Conservation (phyloP, 2,888 invertebrate species). For the Dichetophora obliterata region DNA sequence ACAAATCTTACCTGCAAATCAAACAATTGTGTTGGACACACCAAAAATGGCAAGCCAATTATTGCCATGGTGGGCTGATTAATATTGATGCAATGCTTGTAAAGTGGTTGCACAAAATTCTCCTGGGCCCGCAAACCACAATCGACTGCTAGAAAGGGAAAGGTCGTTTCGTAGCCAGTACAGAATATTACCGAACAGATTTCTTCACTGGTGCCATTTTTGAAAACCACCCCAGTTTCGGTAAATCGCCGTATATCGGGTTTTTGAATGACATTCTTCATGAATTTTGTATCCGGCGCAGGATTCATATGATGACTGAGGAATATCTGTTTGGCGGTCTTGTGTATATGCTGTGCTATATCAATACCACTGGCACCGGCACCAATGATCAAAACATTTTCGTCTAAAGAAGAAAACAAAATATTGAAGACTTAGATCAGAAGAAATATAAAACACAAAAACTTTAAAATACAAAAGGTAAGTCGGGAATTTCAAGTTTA, state of each 20-base stretch:
- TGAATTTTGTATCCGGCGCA: slow-evolving; percentile 73
- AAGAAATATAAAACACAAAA: too few species aligned
- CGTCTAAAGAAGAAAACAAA: slow-evolving; percentile 67
- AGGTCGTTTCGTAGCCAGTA: slow-evolving; percentile 83
- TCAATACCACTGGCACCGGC: slow-evolving; percentile 90
- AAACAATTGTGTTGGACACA: slow-evolving; percentile 86
- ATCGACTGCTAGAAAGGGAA: slow-evolving; percentile 79
- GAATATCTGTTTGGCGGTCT: slow-evolving; percentile 74
- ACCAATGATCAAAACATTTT: slow-evolving; percentile 83
- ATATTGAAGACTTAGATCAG: background rate
- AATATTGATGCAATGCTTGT: slow-evolving; percentile 88
- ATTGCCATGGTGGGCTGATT: slow-evolving; percentile 84
- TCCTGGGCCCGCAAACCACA: slow-evolving; percentile 80
- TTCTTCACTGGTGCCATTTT: slow-evolving; percentile 75
- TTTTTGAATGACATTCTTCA: slow-evolving; percentile 76
- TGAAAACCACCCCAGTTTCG: slow-evolving; percentile 73
- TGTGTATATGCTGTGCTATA: slow-evolving; percentile 78
- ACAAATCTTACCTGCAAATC: slow-evolving; percentile 81
- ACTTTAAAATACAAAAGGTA: too few species aligned
- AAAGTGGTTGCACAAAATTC: slow-evolving; percentile 85
- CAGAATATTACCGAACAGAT: slow-evolving; percentile 82
- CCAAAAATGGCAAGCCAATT: slow-evolving; percentile 84
- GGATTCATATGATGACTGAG: slow-evolving; percentile 78
- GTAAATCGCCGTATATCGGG: slow-evolving; percentile 74
- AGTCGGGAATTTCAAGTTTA: too few species aligned